Base-by-base conservation (phyloP, 2,888 invertebrate genomes). In the Drosophila suboccidentalis region DNA sequence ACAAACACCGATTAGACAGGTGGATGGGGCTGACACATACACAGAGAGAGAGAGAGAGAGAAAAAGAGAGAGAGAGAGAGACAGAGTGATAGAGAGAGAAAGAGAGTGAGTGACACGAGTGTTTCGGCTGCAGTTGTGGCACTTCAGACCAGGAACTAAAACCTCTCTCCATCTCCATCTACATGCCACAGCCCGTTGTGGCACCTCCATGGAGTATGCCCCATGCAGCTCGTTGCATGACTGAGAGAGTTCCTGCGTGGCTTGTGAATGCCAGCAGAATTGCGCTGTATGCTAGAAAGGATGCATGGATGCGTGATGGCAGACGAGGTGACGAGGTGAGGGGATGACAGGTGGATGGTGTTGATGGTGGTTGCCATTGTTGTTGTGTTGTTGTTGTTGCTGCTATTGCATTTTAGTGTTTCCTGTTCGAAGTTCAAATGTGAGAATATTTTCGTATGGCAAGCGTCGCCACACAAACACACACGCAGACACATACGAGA, bases 1-100 rank as follows among this genome's bases (percentile, higher is more conserved):
- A 87, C 88, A 88, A 88, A 88, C 88, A 86, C 88, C 88, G 88
- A 89, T 89, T 88, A 90, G 89, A 88, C 89, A 87, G 89, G 89
- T 89, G 80, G 82, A 70, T 70, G 74, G 65, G 26, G 49, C 44
- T 22, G 26, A 26, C 26, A 26, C 26, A 26, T 5, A 34, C n/a
- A 26, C 10, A 17, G 4, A 36, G 11, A n/a, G n/a, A n/a, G 8
- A 50, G 15, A 15, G 50, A 22, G 29, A 17, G 46, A 54, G 36
- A 26, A 36, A 17, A 17, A 22, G 34, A 19, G 11, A 44, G 29
- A 34, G 32, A 53, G 13, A 15, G 26, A 32, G 13, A 34, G 39
- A 10, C n/a, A n/a, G n/a, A n/a, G n/a, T n/a, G n/a, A n/a, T n/a
- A 26, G 10, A 26, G 8, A 15, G 29, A 46, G 26, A 22, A 6